Evolutionary conservation across 2,888 invertebrate species (phyloP).

Genomic region (Himalopsyche kuldschensis): DNA sequence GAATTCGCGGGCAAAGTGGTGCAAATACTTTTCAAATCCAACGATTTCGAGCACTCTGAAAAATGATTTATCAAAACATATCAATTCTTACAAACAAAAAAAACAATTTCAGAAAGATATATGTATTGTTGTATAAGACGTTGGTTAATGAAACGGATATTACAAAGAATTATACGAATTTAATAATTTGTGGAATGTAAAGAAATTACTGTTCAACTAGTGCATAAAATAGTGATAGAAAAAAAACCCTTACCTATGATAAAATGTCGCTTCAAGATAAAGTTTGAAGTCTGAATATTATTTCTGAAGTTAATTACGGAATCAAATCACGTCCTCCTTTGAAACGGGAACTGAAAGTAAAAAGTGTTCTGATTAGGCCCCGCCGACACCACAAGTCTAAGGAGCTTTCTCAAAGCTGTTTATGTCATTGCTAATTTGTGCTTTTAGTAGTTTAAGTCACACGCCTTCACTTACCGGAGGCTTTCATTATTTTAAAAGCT

Average conservation of each 20-base stretch:
- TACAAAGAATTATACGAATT: no score
- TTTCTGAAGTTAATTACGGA: not conserved
- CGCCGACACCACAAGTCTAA: constrained; percentile 10
- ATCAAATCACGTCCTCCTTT: constrained; percentile 7
- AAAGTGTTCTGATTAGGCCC: constrained; percentile 27
- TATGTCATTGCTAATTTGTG: constrained; percentile 13
- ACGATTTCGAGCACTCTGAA: no score
- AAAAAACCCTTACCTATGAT: not conserved
- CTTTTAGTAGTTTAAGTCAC: not conserved
- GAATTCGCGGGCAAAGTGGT: no score
- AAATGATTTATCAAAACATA: no score
- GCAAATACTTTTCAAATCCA: no score
- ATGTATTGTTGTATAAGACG: no score
- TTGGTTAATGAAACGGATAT: no score
- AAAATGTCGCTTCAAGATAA: not conserved
- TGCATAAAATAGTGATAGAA: not conserved
- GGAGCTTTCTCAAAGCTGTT: constrained; percentile 19
- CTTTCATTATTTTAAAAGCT: not conserved
- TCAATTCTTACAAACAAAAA: no score
- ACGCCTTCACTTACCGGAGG: not conserved
- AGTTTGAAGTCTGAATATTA: not conserved
- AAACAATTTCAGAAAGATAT: no score
- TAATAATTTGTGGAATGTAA: no score
- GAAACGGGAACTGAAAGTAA: constrained; percentile 18
- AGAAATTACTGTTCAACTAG: not conserved